These are phyloP conservation scores for Tinamus major DNA, from an alignment of 2,797 vertebrate species.

Conservation along the genomic window DNA sequence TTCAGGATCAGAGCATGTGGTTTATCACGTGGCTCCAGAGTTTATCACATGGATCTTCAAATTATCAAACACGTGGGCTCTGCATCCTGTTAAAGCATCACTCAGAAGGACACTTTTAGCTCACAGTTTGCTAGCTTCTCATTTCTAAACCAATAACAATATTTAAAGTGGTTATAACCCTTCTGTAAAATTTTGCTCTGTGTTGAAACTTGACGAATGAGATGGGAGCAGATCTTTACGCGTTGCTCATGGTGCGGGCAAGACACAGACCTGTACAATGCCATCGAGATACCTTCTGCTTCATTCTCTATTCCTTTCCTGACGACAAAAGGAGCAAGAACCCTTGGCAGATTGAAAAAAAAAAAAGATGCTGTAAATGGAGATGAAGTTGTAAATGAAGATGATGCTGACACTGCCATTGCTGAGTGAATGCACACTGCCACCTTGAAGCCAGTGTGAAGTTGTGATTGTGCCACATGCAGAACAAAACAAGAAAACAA, in stretches of 20 bases:
- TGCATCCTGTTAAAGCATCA: background rate
- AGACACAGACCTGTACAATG: background rate
- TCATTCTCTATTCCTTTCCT: background rate
- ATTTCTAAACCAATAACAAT: slow-evolving; percentile 45
- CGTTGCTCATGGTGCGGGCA: background rate
- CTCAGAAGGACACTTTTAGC: background rate
- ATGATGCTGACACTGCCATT: background rate
- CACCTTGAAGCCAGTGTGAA: background rate
- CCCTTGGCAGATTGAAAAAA: background rate
- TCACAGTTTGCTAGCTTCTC: slow-evolving; percentile 5
- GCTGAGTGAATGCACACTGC: background rate
- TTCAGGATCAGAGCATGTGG: background rate
- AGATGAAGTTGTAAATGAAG: background rate
- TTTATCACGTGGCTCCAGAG: background rate
- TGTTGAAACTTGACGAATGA: slow-evolving; percentile 25
- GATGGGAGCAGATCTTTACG: background rate
- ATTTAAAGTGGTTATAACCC: slow-evolving; percentile 55
- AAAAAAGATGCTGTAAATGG: background rate
- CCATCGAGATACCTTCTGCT: background rate
- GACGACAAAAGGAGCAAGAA: background rate
- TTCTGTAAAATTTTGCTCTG: slow-evolving; percentile 43
- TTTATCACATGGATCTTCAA: background rate
- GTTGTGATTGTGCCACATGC: background rate
- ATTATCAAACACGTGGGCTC: background rate
- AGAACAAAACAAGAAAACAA: background rate